Evolutionary conservation across 2,797 vertebrate genomes (phyloP).

Genomic region (Forpus xanthops): DNA sequence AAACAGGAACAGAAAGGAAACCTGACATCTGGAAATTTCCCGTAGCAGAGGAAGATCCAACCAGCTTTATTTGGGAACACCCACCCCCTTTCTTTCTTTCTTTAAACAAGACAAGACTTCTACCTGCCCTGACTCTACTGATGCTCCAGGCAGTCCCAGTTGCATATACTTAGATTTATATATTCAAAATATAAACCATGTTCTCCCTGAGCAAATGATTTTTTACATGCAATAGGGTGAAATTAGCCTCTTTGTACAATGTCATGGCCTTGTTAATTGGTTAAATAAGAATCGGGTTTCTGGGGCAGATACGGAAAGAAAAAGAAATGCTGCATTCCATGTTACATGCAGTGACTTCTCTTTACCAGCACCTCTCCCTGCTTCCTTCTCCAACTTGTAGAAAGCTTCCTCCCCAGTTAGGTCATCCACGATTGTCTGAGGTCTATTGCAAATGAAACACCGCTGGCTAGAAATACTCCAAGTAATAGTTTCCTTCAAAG

Average conservation of each 20-base stretch:
- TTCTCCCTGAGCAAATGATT: background rate
- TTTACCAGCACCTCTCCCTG: background rate
- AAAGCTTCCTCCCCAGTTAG: background rate
- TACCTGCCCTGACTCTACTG: background rate
- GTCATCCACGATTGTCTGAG: background rate
- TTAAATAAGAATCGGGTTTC: constrained; percentile 61
- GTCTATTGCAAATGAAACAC: background rate
- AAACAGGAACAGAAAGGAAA: background rate
- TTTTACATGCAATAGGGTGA: background rate
- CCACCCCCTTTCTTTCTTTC: background rate
- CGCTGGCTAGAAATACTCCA: background rate
- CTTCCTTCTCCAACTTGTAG: background rate
- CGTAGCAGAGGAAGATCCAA: background rate
- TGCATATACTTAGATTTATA: background rate
- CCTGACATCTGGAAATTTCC: background rate
- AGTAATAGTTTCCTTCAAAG: background rate
- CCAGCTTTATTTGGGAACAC: background rate
- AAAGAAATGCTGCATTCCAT: background rate
- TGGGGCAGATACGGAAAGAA: background rate
- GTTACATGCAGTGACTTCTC: background rate
- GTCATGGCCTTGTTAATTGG: constrained; percentile 49
- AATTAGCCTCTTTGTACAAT: constrained; percentile 40
- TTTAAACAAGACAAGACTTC: background rate
- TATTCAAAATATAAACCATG: background rate
- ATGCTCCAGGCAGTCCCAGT: background rate